Evolutionary conservation across 2,797 vertebrate species (phyloP).

Genomic region (Spea hammondii): DNA sequence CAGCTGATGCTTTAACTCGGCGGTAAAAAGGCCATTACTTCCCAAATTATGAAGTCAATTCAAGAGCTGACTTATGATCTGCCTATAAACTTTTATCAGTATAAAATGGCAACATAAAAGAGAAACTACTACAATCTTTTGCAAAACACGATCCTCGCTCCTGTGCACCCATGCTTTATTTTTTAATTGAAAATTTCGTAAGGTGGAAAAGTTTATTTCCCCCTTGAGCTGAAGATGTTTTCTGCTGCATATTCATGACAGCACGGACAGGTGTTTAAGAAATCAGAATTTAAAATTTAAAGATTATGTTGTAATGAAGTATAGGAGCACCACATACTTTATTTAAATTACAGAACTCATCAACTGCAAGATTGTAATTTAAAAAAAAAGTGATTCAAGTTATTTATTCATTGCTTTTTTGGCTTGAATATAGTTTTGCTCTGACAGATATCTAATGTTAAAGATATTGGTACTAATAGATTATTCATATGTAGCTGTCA

Average conservation of each 20-base stretch:
- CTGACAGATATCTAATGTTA: conserved; percentile 25
- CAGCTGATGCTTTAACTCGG: conserved; percentile 42
- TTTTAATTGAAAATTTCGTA: conserved; percentile 40
- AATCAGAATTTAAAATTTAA: conserved; percentile 48
- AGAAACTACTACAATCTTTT: conserved; percentile 16
- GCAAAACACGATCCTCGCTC: not conserved
- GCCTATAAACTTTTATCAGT: conserved; percentile 45
- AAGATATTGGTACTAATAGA: conserved; percentile 31
- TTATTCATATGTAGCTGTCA: conserved; percentile 34
- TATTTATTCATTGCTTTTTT: conserved; percentile 44
- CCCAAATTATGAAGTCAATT: conserved; percentile 44
- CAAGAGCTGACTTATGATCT: conserved; percentile 26
- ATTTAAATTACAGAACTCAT: conserved; percentile 50
- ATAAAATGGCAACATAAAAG: conserved; percentile 31
- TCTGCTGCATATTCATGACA: conserved; percentile 42
- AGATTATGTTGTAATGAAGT: conserved; percentile 47
- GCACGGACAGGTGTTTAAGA: conserved; percentile 47
- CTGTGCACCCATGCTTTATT: conserved; percentile 27
- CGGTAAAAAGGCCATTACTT: conserved; percentile 39
- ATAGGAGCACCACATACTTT: conserved; percentile 45
- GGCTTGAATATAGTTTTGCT: conserved; percentile 40
- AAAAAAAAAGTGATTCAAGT: conserved; percentile 46
- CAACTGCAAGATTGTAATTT: conserved; percentile 43
- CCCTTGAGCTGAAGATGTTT: conserved; percentile 38
- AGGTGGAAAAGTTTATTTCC: conserved; percentile 45